Evolutionary conservation across 2,113 vertebrate species (phyloP), one percentile per base, ranked within the genome.

Genomic region (Podilymbus podiceps): DNA sequence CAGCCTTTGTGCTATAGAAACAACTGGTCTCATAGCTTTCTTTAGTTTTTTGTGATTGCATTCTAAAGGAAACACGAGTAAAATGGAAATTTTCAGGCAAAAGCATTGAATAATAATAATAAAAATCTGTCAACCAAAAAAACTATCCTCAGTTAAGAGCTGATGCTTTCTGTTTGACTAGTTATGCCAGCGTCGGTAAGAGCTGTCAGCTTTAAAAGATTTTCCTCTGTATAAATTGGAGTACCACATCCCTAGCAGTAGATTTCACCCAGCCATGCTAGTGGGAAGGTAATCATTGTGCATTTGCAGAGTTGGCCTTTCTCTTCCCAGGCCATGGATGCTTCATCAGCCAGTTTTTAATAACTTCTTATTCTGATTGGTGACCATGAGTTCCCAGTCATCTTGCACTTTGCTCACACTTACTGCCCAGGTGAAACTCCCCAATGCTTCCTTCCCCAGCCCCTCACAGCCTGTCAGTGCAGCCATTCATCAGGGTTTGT

Each of bases 401-500:
- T 56, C 24, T 30, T 72, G 49, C 25, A 16, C 30, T 60, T 85
- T 1, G 0, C 30, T 68, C 33, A 21, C 55, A 13, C 27, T 59
- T 49, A 15, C 10, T 59, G 24, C 24, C 20, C 12, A 60, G 42
- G 8, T 5, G 10, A 59, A 88, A 18, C 10, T 73, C 50, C 56
- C 16, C 35, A 13, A 35, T 0, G 5, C 22, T 15, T 75, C 58
- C 44, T 71, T 77, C 40, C 33, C 25, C 0, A 3, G 28, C 13
- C 31, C 4, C 31, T 85, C 2, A 3, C 46, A 81, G 58, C 23
- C 47, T 33, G 23, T 12, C 49, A 56, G 46, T n/a, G 53, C 23
- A 59, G n/a, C 27, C 6, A 0, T 23, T 73, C 2, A 0, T 2
- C 21, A 50, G 46, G 23, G 3, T 46, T 78, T 64, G 17, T 68